Percentiles rank a stretch among this genome's conserved stretches.
Conservation (phyloP, 2,113 vertebrate species). For the Elanoides forficatus region DNA sequence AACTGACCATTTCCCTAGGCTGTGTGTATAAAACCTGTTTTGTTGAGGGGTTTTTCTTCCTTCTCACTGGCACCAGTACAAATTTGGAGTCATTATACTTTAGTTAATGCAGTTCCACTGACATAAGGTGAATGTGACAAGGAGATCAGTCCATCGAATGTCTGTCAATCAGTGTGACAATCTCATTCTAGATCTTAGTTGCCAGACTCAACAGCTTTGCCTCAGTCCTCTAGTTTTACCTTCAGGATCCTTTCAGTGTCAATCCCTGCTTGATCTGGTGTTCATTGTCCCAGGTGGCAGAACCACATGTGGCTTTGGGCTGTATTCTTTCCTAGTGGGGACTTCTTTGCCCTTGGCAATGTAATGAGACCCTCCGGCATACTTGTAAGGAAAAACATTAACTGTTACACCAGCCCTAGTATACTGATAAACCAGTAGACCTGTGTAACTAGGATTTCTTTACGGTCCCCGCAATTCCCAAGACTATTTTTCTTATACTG, state of each 20-base stretch:
- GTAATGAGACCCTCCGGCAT: neutral
- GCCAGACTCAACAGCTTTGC: neutral
- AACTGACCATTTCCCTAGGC: neutral
- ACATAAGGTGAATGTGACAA: neutral
- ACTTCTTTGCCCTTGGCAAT: neutral
- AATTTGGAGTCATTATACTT: neutral
- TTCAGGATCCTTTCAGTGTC: neutral
- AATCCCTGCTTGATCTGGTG: neutral
- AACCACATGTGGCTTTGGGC: neutral
- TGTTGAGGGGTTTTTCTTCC: neutral
- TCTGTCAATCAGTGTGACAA: neutral
- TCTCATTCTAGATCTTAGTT: neutral
- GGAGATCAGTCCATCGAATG: neutral
- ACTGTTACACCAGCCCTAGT: neutral
- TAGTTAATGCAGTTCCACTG: neutral
- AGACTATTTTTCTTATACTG: neutral
- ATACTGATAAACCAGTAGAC: neutral
- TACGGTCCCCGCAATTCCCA: neutral
- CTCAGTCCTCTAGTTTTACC: neutral
- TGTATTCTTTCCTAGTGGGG: neutral
- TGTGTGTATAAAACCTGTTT: neutral
- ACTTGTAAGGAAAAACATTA: neutral
- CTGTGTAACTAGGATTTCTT: neutral
- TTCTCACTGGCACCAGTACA: neutral
- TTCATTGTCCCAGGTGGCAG: neutral